Evolutionary conservation across 2,797 vertebrate genomes (phyloP), one percentile per base, ranked within the genome.

Genomic region (Discoglossus pictus): DNA sequence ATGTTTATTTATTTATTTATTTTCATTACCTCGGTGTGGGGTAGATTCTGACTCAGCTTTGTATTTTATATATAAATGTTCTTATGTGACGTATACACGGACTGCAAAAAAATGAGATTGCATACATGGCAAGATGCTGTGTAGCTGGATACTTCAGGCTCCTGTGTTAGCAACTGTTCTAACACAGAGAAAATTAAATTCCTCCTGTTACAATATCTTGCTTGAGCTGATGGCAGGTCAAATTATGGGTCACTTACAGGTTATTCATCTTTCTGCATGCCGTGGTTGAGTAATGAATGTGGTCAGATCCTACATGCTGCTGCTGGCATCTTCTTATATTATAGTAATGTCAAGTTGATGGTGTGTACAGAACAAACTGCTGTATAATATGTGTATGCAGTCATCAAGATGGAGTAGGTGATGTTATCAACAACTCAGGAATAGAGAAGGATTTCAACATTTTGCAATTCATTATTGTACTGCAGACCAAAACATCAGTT

Each of bases 201-300:
- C 42, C 7, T 40, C 21, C 21, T 40, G 13, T 25, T 42, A 13
- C 18, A 6, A 8, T 42, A 42, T 24, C 8, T 8, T 6, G 38
- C 10, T 6, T 42, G 20, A 42, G 6, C 9, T 40, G n/a, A n/a
- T 31, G 7, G 54, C n/a, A 42, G 54, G n/a, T 53, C 25, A 53
- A 31, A 53, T 10, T 34, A 53, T 35, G 27, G 50, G 50, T 27
- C n/a, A 58, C 24, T 27, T 42, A 15, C 36, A 27, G 54, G 23
- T 58, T 15, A 58, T 58, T n/a, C n/a, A n/a, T n/a, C n/a, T n/a
- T n/a, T 58, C 39, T 17, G 5, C 23, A 40, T 40, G 25, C n/a
- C 21, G 11, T 6, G 12, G 21, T 15, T 16, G 12, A 38, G 17
- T 27, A 58, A 58, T 17, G 7, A n/a, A 27, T 11, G n/a, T 43